Evolutionary conservation across 2,888 invertebrate genomes (phyloP), one percentile per base, ranked within the genome.

Genomic region (Scaptodrosophila latifasciaeformis): DNA sequence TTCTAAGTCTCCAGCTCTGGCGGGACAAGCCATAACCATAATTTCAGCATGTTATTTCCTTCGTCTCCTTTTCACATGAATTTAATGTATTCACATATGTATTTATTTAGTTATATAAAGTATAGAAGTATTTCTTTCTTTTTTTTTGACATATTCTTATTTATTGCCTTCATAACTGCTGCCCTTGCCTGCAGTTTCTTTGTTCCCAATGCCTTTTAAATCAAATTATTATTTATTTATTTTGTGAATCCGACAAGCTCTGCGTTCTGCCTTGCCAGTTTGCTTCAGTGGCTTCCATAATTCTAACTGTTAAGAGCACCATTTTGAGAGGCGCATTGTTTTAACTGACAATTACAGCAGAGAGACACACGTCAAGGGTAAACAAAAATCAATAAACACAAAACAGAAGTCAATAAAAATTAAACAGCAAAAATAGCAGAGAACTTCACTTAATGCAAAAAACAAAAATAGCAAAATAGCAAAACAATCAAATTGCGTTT

Each of bases 131-230:
- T 31, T 10, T 30, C 2, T 9, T 18, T 19, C 17, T 49, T 18
- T 35, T 37, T 42, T n/a, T 24, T 7, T 24, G 24, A 3, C 24
- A 24, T 24, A 3, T 24, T 31, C 15, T 40, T 9, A 27, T 35
- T 34, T 17, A 34, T 24, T 56, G 46, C 18, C 39, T 24, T 45
- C 39, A 29, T 59, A 39, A 48, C 40, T 49, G 52, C 39, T 58
- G 56, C 44, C 60, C 61, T 59, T 67, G 65, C 53, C 53, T 43
- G 45, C 47, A 59, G 54, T 59, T 63, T 55, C 49, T 44, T 24
- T 24, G 15, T 45, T 46, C 40, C 47, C 50, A 58, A 49, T 62
- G 78, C 46, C 78, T 65, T 77, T 74, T 74, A 64, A 77, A 71
- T 67, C 62, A 70, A 67, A 60, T 21, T 42, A 10, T 18, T 50